A percentile compares a stretch with the other conserved stretches of the same genome.
Conservation (phyloP, 1,140 invertebrate species). For the Potamilus streckersoni region DNA sequence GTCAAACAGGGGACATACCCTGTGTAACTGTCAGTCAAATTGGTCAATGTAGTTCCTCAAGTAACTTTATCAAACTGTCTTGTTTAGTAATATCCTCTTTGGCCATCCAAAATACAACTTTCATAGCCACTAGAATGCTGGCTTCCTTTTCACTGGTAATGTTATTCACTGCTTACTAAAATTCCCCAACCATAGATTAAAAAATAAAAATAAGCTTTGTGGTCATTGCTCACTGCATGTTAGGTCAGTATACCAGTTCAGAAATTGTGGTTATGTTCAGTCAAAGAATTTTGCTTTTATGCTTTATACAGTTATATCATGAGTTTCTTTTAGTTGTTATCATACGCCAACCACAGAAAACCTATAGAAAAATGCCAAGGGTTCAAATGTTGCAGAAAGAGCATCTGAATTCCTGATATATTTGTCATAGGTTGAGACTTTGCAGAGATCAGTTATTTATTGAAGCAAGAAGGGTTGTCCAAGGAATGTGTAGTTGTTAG, state of each 20-base stretch:
- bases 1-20: too few species aligned
- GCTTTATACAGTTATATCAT: constrained; percentile 2
- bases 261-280: not conserved
- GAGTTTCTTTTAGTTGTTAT: too few species aligned
- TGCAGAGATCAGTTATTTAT: too few species aligned
- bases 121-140: not conserved
- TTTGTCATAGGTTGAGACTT: too few species aligned
- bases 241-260: not conserved
- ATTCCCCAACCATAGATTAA: not conserved
- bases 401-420: too few species aligned
- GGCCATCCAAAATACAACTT: constrained; percentile 6
- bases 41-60: too few species aligned
- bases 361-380: too few species aligned
- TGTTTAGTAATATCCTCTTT: constrained; percentile 9
- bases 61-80: not conserved
- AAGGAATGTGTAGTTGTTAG: too few species aligned
- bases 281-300: constrained; percentile 5
- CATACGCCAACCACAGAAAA: too few species aligned
- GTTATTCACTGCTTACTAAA: not conserved
- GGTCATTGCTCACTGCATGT: constrained; percentile 2
- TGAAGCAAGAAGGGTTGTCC: too few species aligned
- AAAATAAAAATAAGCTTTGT: not conserved
- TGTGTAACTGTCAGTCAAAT: too few species aligned
- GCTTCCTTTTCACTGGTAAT: not conserved
- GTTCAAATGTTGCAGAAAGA: too few species aligned